Conservation (phyloP, 1,140 invertebrate species). For the Diachasma alloeum region DNA sequence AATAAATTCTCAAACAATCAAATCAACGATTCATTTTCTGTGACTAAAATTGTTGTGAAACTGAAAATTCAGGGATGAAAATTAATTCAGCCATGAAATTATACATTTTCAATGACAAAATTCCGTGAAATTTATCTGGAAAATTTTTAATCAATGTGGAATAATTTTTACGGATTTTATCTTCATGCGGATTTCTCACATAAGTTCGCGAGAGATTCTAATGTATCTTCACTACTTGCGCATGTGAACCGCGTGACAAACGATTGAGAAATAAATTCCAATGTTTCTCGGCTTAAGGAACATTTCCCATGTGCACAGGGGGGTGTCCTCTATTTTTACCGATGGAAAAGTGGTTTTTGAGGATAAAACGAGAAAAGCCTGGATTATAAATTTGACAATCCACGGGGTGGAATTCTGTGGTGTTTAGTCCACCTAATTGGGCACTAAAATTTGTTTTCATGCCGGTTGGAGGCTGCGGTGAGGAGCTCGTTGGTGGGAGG, state of each 20-base stretch:
- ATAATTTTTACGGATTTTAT: no score
- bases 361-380: background rate
- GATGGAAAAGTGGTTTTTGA: background rate
- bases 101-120: no score
- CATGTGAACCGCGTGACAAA: background rate
- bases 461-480: background rate
- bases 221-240: background rate
- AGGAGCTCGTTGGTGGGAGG: background rate
- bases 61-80: no score
- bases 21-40: no score
- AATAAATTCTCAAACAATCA: no score
- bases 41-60: no score
- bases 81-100: no score
- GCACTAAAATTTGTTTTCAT: constrained; percentile 20
- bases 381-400: background rate
- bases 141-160: no score
- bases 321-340: background rate
- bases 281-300: constrained; percentile 3
- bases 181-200: no score
- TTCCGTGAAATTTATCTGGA: no score
- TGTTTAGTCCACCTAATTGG: constrained; percentile 25
- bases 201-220: no score
- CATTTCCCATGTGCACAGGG: background rate
- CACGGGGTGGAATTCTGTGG: background rate
- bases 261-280: background rate